These are phyloP conservation scores for Odontophorus gujanensis DNA, from an alignment of 2,113 vertebrate species.

Conservation along the genomic window DNA sequence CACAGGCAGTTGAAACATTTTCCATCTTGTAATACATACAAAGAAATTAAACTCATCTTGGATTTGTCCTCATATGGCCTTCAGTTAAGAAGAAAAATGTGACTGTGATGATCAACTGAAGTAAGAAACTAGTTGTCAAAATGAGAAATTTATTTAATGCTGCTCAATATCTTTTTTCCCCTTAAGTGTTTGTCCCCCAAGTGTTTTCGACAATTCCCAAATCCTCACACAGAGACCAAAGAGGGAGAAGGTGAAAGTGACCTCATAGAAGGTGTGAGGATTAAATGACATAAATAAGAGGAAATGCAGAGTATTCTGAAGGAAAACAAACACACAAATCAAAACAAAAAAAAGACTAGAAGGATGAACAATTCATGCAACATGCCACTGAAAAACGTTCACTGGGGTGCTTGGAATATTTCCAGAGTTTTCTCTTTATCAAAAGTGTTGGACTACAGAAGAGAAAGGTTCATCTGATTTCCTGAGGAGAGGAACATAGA, in stretches of 20 bases:
- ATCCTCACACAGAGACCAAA: neutral
- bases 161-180: neutral
- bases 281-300: neutral
- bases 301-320: neutral
- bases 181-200: neutral
- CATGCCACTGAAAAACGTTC: neutral
- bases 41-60: conserved; percentile 34
- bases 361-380: neutral
- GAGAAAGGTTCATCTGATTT: neutral
- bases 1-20: conserved; percentile 59
- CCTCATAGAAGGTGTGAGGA: neutral
- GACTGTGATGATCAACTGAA: neutral
- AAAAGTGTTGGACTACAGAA: neutral
- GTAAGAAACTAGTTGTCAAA: neutral
- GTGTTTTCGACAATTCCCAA: neutral
- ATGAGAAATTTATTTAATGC: neutral
- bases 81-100: conserved; percentile 7
- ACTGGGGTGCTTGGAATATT: neutral
- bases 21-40: conserved; percentile 31
- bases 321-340: too few species aligned
- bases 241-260: neutral
- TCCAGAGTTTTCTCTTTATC: neutral
- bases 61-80: neutral
- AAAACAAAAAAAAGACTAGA: neutral
- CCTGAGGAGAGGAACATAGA: neutral